phyloP scores from a whole-genome alignment of 1,140 invertebrate genomes.

The Yoshiicerus persimilis region DNA sequence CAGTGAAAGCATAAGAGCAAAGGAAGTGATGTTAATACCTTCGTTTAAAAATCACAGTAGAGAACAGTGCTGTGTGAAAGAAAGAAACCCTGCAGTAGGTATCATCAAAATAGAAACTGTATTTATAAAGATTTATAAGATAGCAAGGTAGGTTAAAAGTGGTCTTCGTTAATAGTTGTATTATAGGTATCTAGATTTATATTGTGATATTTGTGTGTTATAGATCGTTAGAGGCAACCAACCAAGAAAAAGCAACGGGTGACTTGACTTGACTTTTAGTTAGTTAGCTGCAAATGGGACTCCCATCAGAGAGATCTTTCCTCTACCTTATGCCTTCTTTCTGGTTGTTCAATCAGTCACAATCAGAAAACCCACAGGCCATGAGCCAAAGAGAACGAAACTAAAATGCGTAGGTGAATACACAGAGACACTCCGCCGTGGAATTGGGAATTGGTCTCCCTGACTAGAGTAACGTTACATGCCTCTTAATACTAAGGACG shows the following conservation, averaged over 20 bases:
- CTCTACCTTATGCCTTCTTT: neutral
- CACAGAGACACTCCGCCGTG: neutral
- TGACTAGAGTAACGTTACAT: too few species aligned
- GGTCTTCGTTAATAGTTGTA: neutral
- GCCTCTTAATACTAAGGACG: neutral
- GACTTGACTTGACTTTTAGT: slow-evolving; percentile 5
- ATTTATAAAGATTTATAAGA: too few species aligned
- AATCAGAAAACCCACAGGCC: slow-evolving; percentile 11
- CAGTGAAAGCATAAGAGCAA: neutral
- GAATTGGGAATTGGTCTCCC: neutral
- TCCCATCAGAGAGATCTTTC: neutral
- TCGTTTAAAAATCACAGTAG: neutral
- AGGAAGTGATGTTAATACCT: neutral
- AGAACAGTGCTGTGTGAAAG: too few species aligned
- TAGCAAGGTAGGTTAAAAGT: too few species aligned
- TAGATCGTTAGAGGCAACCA: neutral
- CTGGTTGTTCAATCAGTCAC: neutral
- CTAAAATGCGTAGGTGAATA: neutral
- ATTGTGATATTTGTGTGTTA: neutral
- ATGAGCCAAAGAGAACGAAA: neutral
- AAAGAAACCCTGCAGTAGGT: too few species aligned
- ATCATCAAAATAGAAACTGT: too few species aligned
- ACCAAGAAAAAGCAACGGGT: neutral
- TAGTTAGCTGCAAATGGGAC: neutral
- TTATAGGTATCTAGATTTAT: neutral